Conservation (phyloP, 2,797 vertebrate genomes). For the Xerus rutilus region DNA sequence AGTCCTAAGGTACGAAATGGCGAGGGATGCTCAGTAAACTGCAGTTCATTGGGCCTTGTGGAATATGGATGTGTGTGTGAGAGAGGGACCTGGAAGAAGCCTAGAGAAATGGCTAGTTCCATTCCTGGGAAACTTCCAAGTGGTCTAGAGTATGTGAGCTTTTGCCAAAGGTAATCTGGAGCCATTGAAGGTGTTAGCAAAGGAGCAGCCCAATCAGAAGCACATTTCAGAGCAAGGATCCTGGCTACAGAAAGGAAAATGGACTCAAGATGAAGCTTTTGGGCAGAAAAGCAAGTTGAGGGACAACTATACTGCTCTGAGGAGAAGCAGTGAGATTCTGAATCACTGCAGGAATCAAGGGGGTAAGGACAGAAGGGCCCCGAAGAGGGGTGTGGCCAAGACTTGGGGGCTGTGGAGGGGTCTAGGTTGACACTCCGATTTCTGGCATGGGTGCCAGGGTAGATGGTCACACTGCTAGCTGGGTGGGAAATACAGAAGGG, state of each 20-base stretch:
- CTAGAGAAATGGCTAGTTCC: not conserved
- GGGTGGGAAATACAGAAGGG: not conserved
- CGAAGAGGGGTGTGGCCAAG: not conserved
- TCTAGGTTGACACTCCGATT: too few species aligned
- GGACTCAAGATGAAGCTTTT: not conserved
- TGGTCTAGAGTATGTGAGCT: not conserved
- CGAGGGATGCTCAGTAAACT: not conserved
- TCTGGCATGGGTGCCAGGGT: not conserved
- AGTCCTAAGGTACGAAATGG: not conserved
- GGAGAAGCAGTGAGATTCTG: not conserved
- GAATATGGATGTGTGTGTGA: not conserved
- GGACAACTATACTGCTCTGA: accelerated
- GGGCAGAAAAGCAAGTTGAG: too few species aligned
- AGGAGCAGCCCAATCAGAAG: not conserved
- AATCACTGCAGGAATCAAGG: too few species aligned
- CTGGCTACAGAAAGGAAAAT: not conserved
- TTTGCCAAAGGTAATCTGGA: not conserved
- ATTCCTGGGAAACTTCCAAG: not conserved
- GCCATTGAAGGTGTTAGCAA: not conserved
- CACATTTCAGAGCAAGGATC: not conserved
- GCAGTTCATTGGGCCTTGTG: not conserved
- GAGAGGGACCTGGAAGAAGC: too few species aligned
- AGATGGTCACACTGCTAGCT: not conserved
- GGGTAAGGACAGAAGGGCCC: not conserved
- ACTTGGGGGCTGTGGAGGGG: too few species aligned